Conservation (phyloP, 2,797 vertebrate genomes). For the Halcyon chelicuti region DNA sequence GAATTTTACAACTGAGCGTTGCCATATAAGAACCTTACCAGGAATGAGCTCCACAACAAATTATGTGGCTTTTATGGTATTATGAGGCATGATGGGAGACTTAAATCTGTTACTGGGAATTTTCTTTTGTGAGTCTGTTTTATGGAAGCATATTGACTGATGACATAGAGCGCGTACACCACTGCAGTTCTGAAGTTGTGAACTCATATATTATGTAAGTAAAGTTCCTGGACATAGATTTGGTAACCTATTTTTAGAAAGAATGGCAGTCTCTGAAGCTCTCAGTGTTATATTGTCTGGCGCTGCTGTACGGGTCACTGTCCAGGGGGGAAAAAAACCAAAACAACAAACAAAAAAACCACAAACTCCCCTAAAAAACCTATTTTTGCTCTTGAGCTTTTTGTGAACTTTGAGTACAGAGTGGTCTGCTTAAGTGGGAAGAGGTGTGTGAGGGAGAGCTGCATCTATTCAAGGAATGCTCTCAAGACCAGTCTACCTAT, state of each 20-base stretch:
- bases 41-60: background rate
- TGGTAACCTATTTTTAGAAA: background rate
- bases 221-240: background rate
- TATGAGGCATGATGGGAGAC: background rate
- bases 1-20: background rate
- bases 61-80: background rate
- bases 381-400: background rate
- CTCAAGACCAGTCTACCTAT: background rate
- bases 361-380: background rate
- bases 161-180: fast-evolving
- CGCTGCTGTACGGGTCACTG: fast-evolving
- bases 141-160: background rate
- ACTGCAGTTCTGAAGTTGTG: background rate
- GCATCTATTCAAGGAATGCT: background rate
- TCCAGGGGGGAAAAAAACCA: background rate
- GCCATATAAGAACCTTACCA: background rate
- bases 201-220: background rate
- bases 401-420: background rate
- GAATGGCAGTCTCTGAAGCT: background rate
- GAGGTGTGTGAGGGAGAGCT: background rate
- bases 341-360: background rate
- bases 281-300: background rate
- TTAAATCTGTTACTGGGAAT: too few species aligned
- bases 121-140: background rate
- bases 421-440: background rate